phyloP scores from a whole-genome alignment of 2,888 invertebrate genomes.

The Cremastinae sp. region DNA sequence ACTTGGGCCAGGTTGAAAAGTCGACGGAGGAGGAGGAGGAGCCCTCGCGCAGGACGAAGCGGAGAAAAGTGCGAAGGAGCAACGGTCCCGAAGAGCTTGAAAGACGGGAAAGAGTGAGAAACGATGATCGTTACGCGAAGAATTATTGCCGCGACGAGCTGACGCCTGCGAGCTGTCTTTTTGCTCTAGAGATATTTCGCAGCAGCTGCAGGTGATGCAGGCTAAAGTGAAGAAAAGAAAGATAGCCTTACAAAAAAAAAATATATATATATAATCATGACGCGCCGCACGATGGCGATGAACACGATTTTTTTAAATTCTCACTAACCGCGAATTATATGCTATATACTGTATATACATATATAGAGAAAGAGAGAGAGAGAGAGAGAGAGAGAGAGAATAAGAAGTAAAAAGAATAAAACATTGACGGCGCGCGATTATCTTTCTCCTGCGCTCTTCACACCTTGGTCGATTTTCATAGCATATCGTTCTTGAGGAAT shows the following conservation, averaged over 20 bases:
- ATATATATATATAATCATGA: slow-evolving; percentile 31
- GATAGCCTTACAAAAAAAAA: background rate
- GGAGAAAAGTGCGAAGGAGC: slow-evolving; percentile 31
- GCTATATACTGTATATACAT: too few species aligned
- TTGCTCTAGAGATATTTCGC: slow-evolving; percentile 37
- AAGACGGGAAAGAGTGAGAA: slow-evolving; percentile 39
- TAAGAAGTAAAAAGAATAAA: too few species aligned
- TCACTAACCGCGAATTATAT: too few species aligned
- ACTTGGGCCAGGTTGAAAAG: background rate
- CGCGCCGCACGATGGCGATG: slow-evolving; percentile 15
- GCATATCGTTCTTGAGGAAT: background rate
- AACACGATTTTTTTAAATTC: slow-evolving; percentile 39
- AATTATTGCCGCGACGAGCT: slow-evolving; percentile 62
- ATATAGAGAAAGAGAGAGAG: too few species aligned
- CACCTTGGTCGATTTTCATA: too few species aligned
- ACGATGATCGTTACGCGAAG: slow-evolving; percentile 60
- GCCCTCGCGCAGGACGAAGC: slow-evolving; percentile 56
- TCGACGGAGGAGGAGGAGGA: slow-evolving; percentile 41
- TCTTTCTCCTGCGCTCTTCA: too few species aligned
- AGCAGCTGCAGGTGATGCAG: slow-evolving; percentile 50
- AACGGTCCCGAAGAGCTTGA: background rate
- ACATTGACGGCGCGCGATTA: too few species aligned
- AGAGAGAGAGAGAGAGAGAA: too few species aligned
- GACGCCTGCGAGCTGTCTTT: slow-evolving; percentile 53
- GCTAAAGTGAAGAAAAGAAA: slow-evolving; percentile 5